phyloP scores from a whole-genome alignment of 1,140 invertebrate genomes.

The Trachymyrmex septentrionalis region DNA sequence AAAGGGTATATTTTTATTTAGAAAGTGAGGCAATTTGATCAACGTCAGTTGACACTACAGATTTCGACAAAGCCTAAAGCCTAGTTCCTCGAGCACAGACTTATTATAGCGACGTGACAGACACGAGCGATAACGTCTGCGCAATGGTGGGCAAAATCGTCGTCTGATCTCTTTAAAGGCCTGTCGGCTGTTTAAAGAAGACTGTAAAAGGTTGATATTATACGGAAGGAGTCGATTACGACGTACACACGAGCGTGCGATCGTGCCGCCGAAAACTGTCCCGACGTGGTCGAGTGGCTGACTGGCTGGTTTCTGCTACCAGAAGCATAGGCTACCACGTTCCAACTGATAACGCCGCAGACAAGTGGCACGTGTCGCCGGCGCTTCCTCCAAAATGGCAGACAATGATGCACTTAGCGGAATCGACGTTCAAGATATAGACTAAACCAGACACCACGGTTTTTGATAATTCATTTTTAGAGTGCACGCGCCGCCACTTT shows the following conservation, averaged over 20 bases:
- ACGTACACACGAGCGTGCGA: constrained; percentile 29
- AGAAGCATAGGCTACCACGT: constrained; percentile 38
- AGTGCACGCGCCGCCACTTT: constrained; percentile 13
- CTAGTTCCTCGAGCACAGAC: background rate
- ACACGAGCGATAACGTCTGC: constrained; percentile 39
- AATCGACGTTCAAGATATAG: constrained; percentile 36
- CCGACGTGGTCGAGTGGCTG: constrained; percentile 29
- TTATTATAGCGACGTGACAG: background rate
- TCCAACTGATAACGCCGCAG: constrained; percentile 60
- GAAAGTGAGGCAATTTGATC: background rate
- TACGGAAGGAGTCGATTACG: constrained; percentile 30
- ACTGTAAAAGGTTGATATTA: constrained; percentile 36
- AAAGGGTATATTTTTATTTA: background rate
- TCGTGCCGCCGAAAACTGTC: constrained; percentile 59
- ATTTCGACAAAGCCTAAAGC: background rate
- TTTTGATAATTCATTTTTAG: constrained; percentile 54
- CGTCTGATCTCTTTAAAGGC: constrained; percentile 43
- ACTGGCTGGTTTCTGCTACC: constrained; percentile 66
- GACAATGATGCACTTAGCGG: constrained; percentile 56
- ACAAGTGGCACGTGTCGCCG: constrained; percentile 77
- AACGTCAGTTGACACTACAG: background rate
- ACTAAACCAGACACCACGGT: constrained; percentile 59
- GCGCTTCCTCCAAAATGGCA: constrained; percentile 42
- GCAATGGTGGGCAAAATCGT: constrained; percentile 24
- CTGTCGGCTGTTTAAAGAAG: constrained; percentile 49